Evolutionary conservation across 2,113 vertebrate species (phyloP).

Genomic region (Gallinago undulata): DNA sequence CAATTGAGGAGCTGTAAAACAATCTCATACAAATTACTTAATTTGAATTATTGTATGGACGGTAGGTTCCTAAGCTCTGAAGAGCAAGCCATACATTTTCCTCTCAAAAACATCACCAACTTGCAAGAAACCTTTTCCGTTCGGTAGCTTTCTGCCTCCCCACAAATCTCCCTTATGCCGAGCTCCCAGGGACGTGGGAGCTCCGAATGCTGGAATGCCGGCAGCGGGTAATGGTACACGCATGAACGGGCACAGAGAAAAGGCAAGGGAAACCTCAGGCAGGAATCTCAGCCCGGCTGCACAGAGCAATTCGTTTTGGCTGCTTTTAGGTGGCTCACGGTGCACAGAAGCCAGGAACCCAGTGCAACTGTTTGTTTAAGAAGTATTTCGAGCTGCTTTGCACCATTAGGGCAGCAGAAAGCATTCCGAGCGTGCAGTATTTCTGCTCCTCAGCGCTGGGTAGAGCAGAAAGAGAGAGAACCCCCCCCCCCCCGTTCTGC

Average conservation of each 20-base stretch:
- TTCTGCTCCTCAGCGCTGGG: not conserved
- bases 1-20: constrained; percentile 56
- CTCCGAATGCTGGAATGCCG: not conserved
- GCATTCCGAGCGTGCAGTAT: not conserved
- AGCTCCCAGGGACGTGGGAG: not conserved
- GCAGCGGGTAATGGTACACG: not conserved
- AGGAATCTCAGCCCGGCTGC: not conserved
- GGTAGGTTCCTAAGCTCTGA: not conserved
- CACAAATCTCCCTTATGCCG: not conserved
- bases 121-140: not conserved
- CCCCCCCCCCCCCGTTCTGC: too few relatives aligned
- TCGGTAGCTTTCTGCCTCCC: not conserved
- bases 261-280: not conserved
- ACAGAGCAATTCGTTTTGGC: not conserved
- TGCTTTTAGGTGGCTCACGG: rapidly evolving
- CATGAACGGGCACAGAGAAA: not conserved
- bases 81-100: not conserved
- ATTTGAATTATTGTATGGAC: constrained; percentile 2
- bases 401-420: not conserved
- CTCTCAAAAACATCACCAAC: not conserved
- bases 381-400: not conserved
- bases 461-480: not conserved
- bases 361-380: not conserved
- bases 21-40: constrained; percentile 43
- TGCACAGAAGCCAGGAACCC: rapidly evolving